phyloP scores from a whole-genome alignment of 2,113 vertebrate genomes.

The Atherinomorus stipes region DNA sequence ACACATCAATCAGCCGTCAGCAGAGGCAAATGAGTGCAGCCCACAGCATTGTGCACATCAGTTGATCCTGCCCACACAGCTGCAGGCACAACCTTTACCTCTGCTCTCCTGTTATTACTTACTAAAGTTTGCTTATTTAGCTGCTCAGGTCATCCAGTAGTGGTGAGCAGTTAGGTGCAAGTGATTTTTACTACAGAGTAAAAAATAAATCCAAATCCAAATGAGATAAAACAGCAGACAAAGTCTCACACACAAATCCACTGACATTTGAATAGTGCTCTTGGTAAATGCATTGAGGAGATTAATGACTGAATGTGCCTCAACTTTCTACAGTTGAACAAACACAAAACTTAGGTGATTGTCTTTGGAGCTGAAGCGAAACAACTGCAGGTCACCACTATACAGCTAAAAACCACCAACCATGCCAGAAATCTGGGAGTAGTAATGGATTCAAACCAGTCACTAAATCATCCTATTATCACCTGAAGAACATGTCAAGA shows the following conservation, averaged over 20 bases:
- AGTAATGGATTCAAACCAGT: too few species aligned
- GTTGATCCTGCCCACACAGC: slow-evolving; percentile 40
- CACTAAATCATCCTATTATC: too few species aligned
- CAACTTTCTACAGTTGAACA: too few species aligned
- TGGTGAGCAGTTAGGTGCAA: neutral
- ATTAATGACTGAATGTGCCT: too few species aligned
- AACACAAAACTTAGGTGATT: too few species aligned
- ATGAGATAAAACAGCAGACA: neutral
- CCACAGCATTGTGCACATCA: slow-evolving; percentile 17
- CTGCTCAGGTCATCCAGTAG: neutral
- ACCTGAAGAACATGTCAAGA: too few species aligned
- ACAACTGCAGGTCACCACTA: too few species aligned
- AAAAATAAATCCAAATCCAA: neutral
- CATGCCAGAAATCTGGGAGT: too few species aligned
- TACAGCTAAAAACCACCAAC: too few species aligned
- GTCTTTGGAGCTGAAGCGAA: too few species aligned
- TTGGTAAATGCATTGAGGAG: too few species aligned
- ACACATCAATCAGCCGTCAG: slow-evolving; percentile 64
- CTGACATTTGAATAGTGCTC: too few species aligned
- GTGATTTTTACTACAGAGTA: neutral
- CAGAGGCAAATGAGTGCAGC: slow-evolving; percentile 47
- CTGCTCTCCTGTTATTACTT: neutral
- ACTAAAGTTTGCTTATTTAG: neutral
- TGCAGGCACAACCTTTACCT: slow-evolving; percentile 16
- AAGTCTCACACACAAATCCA: neutral